Percentiles rank a stretch among this genome's conserved stretches.
Evolutionary conservation across 2,797 vertebrate species (phyloP).

Genomic region (Tolypeutes matacus): DNA sequence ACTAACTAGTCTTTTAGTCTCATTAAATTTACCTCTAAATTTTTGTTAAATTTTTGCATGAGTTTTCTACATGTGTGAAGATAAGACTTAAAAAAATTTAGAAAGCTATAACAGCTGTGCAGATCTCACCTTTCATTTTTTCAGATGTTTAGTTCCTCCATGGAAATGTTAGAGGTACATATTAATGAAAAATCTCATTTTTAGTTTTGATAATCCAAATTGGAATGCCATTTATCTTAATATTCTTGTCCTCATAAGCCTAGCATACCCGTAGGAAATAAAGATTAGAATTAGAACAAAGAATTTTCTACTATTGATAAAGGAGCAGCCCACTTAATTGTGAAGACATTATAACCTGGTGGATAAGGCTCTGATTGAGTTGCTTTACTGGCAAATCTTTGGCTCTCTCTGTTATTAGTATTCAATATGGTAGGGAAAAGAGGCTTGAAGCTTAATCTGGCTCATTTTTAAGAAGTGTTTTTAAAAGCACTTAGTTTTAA

Average conservation of each 20-base stretch:
- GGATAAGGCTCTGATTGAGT: background rate
- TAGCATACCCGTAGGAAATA: conserved; percentile 29
- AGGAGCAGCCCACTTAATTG: background rate
- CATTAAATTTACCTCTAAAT: conserved; percentile 26
- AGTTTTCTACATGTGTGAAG: conserved; percentile 33
- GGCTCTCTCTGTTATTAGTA: conserved; percentile 3
- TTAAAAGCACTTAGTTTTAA: conserved; percentile 45
- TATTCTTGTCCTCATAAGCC: conserved; percentile 49
- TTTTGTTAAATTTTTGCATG: conserved; percentile 1
- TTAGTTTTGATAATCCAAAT: conserved; percentile 64
- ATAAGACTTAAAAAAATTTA: conserved; percentile 32
- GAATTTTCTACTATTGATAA: background rate
- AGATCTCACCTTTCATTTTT: conserved; percentile 54
- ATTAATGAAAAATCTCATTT: conserved; percentile 61
- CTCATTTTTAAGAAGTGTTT: conserved; percentile 36
- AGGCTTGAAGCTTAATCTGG: background rate
- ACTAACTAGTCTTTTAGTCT: background rate
- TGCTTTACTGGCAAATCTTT: conserved; percentile 53
- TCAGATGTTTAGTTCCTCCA: conserved; percentile 20
- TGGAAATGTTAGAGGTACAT: conserved; percentile 42
- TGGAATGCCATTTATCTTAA: conserved; percentile 59
- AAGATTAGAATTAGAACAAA: conserved; percentile 62
- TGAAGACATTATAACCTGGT: conserved; percentile 8
- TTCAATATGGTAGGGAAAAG: background rate
- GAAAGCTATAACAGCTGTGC: conserved; percentile 47